Percentiles rank a stretch among this genome's conserved stretches.
phyloP scores from a whole-genome alignment of 2,888 invertebrate genomes.

The Dicyrtoma fusca region DNA sequence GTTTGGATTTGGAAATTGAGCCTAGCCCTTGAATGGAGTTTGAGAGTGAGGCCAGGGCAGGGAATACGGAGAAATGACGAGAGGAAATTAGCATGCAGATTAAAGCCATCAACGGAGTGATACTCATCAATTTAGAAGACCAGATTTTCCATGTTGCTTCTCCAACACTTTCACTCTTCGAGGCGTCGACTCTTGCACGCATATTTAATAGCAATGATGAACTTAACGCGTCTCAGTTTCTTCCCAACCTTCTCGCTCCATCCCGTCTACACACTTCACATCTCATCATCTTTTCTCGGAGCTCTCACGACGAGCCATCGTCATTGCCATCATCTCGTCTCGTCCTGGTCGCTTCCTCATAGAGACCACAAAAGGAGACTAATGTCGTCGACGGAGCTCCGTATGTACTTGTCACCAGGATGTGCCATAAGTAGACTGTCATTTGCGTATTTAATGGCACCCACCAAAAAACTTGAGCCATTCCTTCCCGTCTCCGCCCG shows the following conservation, averaged over 20 bases:
- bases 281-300: slow-evolving; percentile 18
- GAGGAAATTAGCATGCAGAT: slow-evolving; percentile 55
- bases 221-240: slow-evolving; percentile 42
- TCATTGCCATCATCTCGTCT: no score
- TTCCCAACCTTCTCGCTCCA: slow-evolving; percentile 30
- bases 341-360: no score
- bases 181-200: slow-evolving; percentile 47
- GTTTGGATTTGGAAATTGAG: slow-evolving; percentile 27
- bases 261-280: slow-evolving; percentile 15
- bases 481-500: no score
- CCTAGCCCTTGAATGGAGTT: slow-evolving; percentile 25
- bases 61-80: slow-evolving; percentile 21
- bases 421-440: no score
- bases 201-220: slow-evolving; percentile 43
- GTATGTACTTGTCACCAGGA: no score
- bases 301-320: no score
- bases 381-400: no score
- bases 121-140: slow-evolving; percentile 41
- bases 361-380: no score
- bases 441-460: no score
- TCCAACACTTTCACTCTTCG: slow-evolving; percentile 29
- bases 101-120: slow-evolving; percentile 42
- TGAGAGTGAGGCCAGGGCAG: slow-evolving; percentile 1
- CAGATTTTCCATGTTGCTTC: slow-evolving; percentile 50
- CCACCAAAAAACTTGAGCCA: no score